These are phyloP conservation scores for Tinamus major DNA, from an alignment of 2,797 vertebrate species.

Conservation along the genomic window DNA sequence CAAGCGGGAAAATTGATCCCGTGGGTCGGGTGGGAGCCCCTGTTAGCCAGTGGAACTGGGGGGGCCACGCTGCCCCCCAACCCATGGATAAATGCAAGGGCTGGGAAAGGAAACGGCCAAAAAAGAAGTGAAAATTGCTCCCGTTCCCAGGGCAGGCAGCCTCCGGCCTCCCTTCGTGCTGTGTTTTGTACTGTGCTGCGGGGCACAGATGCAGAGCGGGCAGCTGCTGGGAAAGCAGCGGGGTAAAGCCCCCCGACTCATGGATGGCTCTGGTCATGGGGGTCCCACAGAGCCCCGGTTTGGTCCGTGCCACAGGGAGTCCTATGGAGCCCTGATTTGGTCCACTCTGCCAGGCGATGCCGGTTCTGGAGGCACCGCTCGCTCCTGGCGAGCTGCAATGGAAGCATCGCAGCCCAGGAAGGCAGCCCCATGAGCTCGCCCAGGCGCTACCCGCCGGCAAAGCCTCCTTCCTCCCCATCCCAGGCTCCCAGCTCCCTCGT, in stretches of 20 bases:
- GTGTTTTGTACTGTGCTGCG: no score
- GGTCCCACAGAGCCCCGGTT: no score
- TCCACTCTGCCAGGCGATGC: no score
- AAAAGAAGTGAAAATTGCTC: slow-evolving; percentile 49
- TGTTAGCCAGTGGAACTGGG: no score
- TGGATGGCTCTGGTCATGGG: no score
- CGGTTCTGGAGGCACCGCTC: no score
- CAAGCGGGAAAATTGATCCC: no score
- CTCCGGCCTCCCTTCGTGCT: slow-evolving; percentile 23
- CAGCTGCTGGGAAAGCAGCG: neutral
- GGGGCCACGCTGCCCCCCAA: neutral
- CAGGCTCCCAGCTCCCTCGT: neutral
- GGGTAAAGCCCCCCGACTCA: no score
- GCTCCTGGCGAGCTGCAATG: neutral
- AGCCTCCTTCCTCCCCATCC: neutral
- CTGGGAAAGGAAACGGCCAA: slow-evolving; percentile 1
- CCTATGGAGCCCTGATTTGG: no score
- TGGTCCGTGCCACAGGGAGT: no score
- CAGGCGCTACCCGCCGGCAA: neutral
- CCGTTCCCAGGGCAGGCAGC: neutral
- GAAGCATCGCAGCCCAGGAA: neutral
- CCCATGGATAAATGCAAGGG: neutral
- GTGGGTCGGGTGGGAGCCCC: no score
- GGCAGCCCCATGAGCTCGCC: neutral
- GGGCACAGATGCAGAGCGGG: no score